phyloP scores from a whole-genome alignment of 2,888 invertebrate genomes.

The Plebejus melissa region DNA sequence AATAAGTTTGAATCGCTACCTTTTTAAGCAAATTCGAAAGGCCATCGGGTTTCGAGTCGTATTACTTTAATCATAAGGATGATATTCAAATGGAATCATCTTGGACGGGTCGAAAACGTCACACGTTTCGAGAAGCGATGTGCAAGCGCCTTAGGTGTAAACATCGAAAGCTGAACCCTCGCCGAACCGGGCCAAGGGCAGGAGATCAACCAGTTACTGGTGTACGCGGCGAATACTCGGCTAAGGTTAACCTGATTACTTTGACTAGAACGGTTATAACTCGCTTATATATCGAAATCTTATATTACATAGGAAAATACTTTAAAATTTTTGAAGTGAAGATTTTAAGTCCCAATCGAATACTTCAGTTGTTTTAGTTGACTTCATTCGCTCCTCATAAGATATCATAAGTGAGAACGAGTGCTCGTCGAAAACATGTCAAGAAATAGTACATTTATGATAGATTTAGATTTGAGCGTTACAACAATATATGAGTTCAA shows the following conservation, averaged over 20 bases:
- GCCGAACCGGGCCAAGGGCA: conserved; percentile 45
- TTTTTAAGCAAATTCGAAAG: neutral
- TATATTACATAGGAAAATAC: conserved; percentile 24
- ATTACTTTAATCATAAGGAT: conserved; percentile 34
- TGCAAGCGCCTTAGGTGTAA: conserved; percentile 48
- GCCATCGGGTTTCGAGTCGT: conserved; percentile 26
- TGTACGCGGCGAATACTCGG: conserved; percentile 35
- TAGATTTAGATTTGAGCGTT: neutral
- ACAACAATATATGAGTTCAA: conserved; percentile 8
- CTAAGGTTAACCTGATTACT: conserved; percentile 38
- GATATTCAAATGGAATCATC: conserved; percentile 42
- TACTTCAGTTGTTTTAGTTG: neutral
- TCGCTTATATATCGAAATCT: conserved; percentile 35
- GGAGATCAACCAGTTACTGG: conserved; percentile 35
- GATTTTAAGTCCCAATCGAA: neutral
- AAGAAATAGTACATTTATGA: neutral
- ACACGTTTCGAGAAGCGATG: conserved; percentile 48
- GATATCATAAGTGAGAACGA: neutral
- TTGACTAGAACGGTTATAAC: conserved; percentile 39
- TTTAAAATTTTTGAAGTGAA: conserved; percentile 11
- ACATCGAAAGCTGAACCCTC: conserved; percentile 55
- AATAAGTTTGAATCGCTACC: neutral
- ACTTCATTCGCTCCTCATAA: neutral
- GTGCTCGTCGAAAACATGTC: neutral
- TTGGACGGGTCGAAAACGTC: conserved; percentile 57